phyloP scores from a whole-genome alignment of 2,113 vertebrate genomes.

The Ceyx margarethae region DNA sequence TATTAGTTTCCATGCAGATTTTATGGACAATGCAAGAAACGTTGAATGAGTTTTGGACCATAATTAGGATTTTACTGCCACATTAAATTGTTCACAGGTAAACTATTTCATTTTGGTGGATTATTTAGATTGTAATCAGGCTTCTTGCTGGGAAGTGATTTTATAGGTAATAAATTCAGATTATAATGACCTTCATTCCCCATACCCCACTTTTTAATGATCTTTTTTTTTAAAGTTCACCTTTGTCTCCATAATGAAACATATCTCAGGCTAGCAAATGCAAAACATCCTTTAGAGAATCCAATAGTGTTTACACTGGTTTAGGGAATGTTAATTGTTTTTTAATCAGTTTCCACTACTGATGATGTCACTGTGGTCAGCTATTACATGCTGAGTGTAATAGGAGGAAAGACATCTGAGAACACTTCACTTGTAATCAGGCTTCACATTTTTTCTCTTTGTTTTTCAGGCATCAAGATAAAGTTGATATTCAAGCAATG shows the following conservation, averaged over 20 bases:
- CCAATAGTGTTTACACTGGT: conserved; percentile 27
- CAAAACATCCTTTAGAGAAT: conserved; percentile 47
- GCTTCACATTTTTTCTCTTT: not conserved
- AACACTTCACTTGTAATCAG: not conserved
- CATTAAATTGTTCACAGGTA: conserved; percentile 73
- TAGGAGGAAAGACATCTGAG: not conserved
- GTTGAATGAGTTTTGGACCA: conserved; percentile 51
- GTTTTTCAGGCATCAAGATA: not conserved
- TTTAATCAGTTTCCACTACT: conserved; percentile 35
- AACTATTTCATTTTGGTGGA: conserved; percentile 70
- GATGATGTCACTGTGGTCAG: conserved; percentile 25
- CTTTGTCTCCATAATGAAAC: conserved; percentile 63
- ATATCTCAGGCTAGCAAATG: conserved; percentile 32
- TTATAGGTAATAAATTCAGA: conserved; percentile 66
- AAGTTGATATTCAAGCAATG: not conserved
- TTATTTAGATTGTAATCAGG: conserved; percentile 72
- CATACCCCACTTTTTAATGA: no score
- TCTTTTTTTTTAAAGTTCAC: conserved; percentile 63
- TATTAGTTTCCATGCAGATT: conserved; percentile 61
- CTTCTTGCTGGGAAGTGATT: conserved; percentile 60
- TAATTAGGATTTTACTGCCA: conserved; percentile 70
- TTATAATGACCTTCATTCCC: not conserved
- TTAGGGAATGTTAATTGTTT: conserved; percentile 33
- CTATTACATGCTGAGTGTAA: not conserved
- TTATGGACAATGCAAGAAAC: conserved; percentile 56